Evolutionary conservation across 1,140 invertebrate genomes (phyloP), one percentile per base, ranked within the genome.

Genomic region (Sinonovacula constricta): DNA sequence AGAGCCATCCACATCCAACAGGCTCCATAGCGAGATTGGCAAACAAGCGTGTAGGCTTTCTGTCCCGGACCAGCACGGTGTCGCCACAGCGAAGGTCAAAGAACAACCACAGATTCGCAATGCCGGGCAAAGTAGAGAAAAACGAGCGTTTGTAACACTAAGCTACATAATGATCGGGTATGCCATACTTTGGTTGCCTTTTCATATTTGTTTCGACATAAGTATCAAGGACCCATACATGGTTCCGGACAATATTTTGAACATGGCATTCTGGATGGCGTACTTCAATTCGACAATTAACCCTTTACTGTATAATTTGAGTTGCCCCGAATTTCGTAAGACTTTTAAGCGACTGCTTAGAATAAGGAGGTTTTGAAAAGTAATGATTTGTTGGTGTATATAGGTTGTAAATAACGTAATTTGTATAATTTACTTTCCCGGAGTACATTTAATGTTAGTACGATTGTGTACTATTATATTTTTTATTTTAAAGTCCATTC

Each of bases 251-350:
- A 24, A 39, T n/a, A 71, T 87, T 5, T 85, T 79, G 59, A 71
- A 81, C 1, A 57, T 83, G 51, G 81, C 85, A 10, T 89, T 89
- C 53, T 89, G 88, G 88, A 71, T 89, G 81, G 86, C 88, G 7
- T 90, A 89, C 56, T 63, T 88, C 26, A 90, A 90, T 70, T 89
- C 88, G 0, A 86, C 89, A 10, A 76, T 89, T n/a, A 90, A 90
- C 78, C 89, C 89, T 1, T 85, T 90, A 53, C 70, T 89, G 10
- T 90, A 90, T 66, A 89, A 89, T 59, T 90, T 88, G 57, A 86
- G 87, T 45, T 86, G 83, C 60, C 71, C 81, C 2, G 85, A 88
- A 18, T 88, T 89, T 66, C 45, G 83, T 45, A 74, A 63, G 10
- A 85, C 85, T 22, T 88, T 90, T 53, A 83, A 71, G 53, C 75